Base-by-base conservation (phyloP, 2,888 invertebrate genomes). In the Leptinotarsa haldemani region DNA sequence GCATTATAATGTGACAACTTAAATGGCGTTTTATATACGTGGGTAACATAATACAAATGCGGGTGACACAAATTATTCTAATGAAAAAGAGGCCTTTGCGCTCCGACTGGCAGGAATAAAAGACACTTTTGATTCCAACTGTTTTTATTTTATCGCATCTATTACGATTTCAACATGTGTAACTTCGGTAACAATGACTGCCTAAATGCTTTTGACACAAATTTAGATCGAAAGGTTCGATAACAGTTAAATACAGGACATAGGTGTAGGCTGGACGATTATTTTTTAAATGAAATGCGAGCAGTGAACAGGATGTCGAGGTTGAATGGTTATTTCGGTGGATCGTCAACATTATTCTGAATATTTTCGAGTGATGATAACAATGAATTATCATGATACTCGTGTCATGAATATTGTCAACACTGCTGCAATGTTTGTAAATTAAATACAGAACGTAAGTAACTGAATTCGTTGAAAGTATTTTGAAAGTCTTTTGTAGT, bases 1-100 rank as follows among this genome's bases (percentile, higher is more conserved):
- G 71, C 76, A 73, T 76, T 76, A 69, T 67, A 76, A 76, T 76
- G 73, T 76, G 76, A 76, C 76, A 76, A 74, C 73, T 76, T 76
- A 73, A 76, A 76, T 61, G 76, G 58, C 73, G 73, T 73, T 76
- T 76, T 74, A 74, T 71, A 74, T 66, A 71, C 76, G 73, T 74
- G 73, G 71, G 73, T 71, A 73, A 72, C 75, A 69, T 66, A 70
- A 75, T 66, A 75, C 72, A 67, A 75, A 75, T 75, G 72, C 75
- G 75, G 75, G 75, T 72, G 75, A 75, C 72, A 75, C 75, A 75
- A 75, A 72, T 75, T 75, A 75, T 75, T 72, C 72, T 72, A 75
- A 75, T 72, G 75, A 75, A 75, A 75, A 75, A 71, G 75, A 64
- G 72, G 72, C 47, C 72, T 75, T 75, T 70, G 71, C 75, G 75